These are phyloP conservation scores for Melanogrammus aeglefinus DNA, from an alignment of 2,797 vertebrate genomes.

Conservation along the genomic window DNA sequence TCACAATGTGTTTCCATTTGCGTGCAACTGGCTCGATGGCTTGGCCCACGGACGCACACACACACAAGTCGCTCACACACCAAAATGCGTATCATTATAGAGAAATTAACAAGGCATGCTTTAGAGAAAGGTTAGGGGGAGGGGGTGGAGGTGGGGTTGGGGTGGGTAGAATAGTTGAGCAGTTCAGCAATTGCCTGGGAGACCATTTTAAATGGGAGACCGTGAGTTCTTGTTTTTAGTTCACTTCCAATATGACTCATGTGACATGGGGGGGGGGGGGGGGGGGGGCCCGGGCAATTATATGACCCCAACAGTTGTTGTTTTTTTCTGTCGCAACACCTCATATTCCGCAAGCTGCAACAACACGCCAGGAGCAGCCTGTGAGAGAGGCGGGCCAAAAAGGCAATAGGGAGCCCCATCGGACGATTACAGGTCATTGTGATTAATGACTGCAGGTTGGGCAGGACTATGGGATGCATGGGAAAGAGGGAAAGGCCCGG, in stretches of 20 bases:
- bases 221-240: conserved; percentile 33
- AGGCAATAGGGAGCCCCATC: conserved; percentile 34
- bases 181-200: conserved; percentile 35
- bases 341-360: conserved; percentile 49
- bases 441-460: conserved; percentile 49
- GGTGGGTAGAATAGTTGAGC: conserved; percentile 23
- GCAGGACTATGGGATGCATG: conserved; percentile 37
- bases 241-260: conserved; percentile 28
- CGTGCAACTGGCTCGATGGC: conserved; percentile 33
- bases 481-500: conserved; percentile 24
- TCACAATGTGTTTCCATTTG: conserved; percentile 65
- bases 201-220: conserved; percentile 32
- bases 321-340: conserved; percentile 30
- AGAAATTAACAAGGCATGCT: conserved; percentile 51
- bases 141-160: neutral
- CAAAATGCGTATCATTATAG: conserved; percentile 51
- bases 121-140: conserved; percentile 5
- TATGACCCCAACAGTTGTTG: conserved; percentile 9
- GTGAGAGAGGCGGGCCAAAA: conserved; percentile 26
- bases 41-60: conserved; percentile 32
- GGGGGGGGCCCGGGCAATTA: conserved; percentile 16
- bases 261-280: conserved; percentile 19
- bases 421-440: conserved; percentile 49
- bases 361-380: conserved; percentile 35
- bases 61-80: neutral